phyloP scores from a whole-genome alignment of 2,888 invertebrate genomes.

The Andrena flavipes region DNA sequence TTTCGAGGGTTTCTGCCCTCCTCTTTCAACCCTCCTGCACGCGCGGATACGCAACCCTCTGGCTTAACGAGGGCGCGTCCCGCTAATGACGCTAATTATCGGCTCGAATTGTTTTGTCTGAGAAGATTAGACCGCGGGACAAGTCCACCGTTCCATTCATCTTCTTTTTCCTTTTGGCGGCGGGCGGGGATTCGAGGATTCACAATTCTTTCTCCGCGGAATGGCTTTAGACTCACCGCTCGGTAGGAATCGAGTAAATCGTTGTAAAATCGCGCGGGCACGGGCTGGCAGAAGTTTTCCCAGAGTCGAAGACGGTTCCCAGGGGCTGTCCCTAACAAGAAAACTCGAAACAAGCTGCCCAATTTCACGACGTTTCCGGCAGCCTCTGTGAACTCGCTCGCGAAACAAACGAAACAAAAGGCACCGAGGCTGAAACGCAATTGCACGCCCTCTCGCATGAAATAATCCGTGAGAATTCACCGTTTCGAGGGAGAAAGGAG shows the following conservation, averaged over 20 bases:
- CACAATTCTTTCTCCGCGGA: neutral
- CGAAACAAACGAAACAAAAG: neutral
- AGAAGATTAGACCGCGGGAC: neutral
- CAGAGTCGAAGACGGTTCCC: too few relatives aligned
- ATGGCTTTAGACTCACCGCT: too few relatives aligned
- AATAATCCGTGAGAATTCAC: slow-evolving; percentile 27
- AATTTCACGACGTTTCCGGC: neutral
- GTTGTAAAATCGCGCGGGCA: too few relatives aligned
- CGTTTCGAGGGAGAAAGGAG: neutral
- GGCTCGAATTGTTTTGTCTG: slow-evolving; percentile 45
- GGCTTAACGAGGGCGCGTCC: slow-evolving; percentile 37
- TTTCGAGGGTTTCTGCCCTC: slow-evolving; percentile 37
- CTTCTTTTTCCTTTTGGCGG: neutral
- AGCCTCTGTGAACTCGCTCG: neutral
- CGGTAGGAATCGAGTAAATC: too few relatives aligned
- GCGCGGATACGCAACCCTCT: slow-evolving; percentile 23
- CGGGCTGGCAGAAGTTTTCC: too few relatives aligned
- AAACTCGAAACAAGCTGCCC: neutral
- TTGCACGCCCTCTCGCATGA: slow-evolving; percentile 13
- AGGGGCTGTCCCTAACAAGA: too few relatives aligned
- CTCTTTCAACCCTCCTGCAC: slow-evolving; percentile 32
- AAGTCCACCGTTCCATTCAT: neutral
- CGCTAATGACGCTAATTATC: slow-evolving; percentile 57
- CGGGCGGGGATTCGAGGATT: too few relatives aligned
- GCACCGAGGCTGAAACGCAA: neutral